Evolutionary conservation across 2,888 invertebrate genomes (phyloP).

Genomic region (Machimus rusticus): DNA sequence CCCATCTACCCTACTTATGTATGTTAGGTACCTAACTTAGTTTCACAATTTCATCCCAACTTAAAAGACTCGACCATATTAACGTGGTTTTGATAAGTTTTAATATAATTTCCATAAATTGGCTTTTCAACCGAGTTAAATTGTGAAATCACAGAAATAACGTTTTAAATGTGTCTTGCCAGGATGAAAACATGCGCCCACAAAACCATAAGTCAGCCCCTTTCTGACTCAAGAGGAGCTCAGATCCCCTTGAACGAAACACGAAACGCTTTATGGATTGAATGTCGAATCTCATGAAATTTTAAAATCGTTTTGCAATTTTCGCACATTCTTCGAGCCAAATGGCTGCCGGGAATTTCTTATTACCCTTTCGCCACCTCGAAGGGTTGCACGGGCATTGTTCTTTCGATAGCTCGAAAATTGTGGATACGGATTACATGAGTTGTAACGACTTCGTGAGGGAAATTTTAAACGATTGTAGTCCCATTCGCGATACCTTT

Average conservation of each 20-base stretch:
- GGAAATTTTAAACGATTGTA: constrained; percentile 10
- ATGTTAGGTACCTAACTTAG: no score
- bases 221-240: not conserved
- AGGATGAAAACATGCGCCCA: not conserved
- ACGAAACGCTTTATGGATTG: constrained; percentile 42
- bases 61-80: no score
- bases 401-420: not conserved
- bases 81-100: not conserved
- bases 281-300: constrained; percentile 43
- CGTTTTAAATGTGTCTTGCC: not conserved
- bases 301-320: constrained; percentile 45
- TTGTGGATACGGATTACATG: constrained; percentile 22
- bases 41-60: no score
- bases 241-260: not conserved
- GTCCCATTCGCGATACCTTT: constrained; percentile 7
- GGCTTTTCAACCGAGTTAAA: not conserved
- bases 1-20: no score
- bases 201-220: not conserved
- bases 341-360: constrained; percentile 32
- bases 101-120: not conserved
- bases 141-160: not conserved
- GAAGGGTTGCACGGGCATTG: constrained; percentile 21
- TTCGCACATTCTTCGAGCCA: constrained; percentile 30
- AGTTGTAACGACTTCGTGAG: constrained; percentile 30
- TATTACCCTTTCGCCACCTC: constrained; percentile 32